Conservation (phyloP, 1,140 invertebrate genomes). For the Metaphire vulgaris region DNA sequence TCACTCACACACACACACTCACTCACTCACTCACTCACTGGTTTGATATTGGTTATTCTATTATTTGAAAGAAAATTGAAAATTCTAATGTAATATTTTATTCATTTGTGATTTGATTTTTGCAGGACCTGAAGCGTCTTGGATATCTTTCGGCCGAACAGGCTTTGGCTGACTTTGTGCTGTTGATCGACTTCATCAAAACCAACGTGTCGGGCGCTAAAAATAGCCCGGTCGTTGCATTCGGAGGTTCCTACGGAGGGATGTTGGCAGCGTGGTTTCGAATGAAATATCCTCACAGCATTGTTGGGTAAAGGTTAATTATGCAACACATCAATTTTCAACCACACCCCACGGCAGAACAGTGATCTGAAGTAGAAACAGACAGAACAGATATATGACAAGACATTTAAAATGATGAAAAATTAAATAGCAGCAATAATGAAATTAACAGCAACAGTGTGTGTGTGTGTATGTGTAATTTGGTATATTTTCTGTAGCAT, state of each 20-base stretch:
- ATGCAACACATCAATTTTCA: background rate
- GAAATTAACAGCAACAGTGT: too few relatives aligned
- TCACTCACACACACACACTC: too few relatives aligned
- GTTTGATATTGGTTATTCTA: too few relatives aligned
- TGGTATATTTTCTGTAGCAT: too few relatives aligned
- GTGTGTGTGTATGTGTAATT: too few relatives aligned
- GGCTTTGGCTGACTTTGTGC: constrained; percentile 86
- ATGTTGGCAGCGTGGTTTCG: constrained; percentile 94
- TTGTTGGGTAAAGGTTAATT: constrained; percentile 54
- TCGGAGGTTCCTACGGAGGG: constrained; percentile 89
- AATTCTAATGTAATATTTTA: too few relatives aligned
- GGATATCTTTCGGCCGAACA: constrained; percentile 86
- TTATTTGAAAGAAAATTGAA: too few relatives aligned
- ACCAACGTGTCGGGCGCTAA: constrained; percentile 45
- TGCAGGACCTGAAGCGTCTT: constrained; percentile 60
- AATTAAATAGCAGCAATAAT: too few relatives aligned
- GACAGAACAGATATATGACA: too few relatives aligned
- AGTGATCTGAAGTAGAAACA: too few relatives aligned
- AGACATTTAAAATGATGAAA: too few relatives aligned
- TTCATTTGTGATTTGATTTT: constrained; percentile 27
- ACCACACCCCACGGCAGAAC: background rate
- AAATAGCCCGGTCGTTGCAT: constrained; percentile 73
- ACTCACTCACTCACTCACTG: too few relatives aligned
- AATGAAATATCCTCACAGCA: constrained; percentile 88
- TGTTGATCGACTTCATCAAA: constrained; percentile 67